These are phyloP conservation scores for Erebia ligea DNA, from an alignment of 2,888 invertebrate genomes.

Conservation along the genomic window DNA sequence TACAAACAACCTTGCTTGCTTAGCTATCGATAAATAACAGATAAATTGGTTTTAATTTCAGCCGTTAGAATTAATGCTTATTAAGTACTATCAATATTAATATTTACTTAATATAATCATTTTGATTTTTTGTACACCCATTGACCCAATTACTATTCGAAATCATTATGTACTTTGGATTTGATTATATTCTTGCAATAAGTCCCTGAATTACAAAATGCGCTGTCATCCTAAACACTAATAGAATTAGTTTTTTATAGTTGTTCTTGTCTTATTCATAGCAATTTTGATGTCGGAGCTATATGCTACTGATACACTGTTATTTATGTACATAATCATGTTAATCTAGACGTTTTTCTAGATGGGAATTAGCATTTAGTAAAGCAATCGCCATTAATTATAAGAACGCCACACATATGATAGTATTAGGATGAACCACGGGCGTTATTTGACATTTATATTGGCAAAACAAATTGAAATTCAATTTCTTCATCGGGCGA, in stretches of 20 bases:
- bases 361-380: not conserved
- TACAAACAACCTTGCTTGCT: too few species aligned
- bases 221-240: not conserved
- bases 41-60: too few species aligned
- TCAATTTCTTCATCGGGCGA: slow-evolving; percentile 36
- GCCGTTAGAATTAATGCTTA: too few species aligned
- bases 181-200: not conserved
- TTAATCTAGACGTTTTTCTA: slow-evolving; percentile 16
- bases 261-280: not conserved
- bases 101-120: too few species aligned
- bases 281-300: not conserved
- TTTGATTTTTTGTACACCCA: too few species aligned
- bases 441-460: slow-evolving; percentile 38
- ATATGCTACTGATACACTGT: not conserved
- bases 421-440: slow-evolving; percentile 9
- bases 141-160: too few species aligned
- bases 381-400: slow-evolving; percentile 12
- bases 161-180: too few species aligned
- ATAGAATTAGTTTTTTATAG: not conserved
- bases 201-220: not conserved
- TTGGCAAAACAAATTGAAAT: slow-evolving; percentile 35
- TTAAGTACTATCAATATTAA: too few species aligned
- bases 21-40: too few species aligned
- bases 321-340: slow-evolving; percentile 1
- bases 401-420: not conserved